Base-by-base conservation (phyloP, 2,888 invertebrate species). In the Apomyelois bistriatella region DNA sequence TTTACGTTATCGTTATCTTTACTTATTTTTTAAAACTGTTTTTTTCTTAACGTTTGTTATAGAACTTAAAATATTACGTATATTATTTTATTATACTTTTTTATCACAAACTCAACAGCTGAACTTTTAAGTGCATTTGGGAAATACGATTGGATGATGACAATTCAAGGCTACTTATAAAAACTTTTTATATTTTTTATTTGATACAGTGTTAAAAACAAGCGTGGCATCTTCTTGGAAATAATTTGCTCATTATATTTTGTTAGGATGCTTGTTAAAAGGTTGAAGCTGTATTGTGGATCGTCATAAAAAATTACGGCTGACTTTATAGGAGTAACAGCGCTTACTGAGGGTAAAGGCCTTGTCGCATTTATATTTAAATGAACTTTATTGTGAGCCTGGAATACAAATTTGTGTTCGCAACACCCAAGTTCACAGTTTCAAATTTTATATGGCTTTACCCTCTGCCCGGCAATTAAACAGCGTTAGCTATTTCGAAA, bases 321-420 rank as follows among this genome's bases (percentile, higher is more conserved):
- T 59, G 64, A 69, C 70, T 79, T 79, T 76, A 79, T 77, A 72
- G 74, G 66, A 79, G 72, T 74, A 75, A 76, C 79, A 80, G 66
- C 82, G 70, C 79, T 82, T 76, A 79, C 82, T 69, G 66, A 74
- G 74, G 75, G 72, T 72, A 75, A 75, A 79, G 81, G 78, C 78
- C 81, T 79, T 81, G 82, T 82, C 82, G 79, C 82, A 82, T 84
- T 84, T 85, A 84, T 85, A 85, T 85, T 84, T 84, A 85, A 85
- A 85, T 85, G 76, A 83, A 80, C 75, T 81, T 82, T 79, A 83
- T 84, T 84, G 79, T 82, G 83, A 82, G 79, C 63, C 72, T 70
- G 78, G 84, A 85, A 85, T 84, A 85, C 84, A 82, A 85, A 85
- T 85, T 85, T 82, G 82, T 73, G 82, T 82, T 79, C 79, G 74